These are phyloP conservation scores for Prunella fulvescens DNA, from an alignment of 2,113 vertebrate genomes.

Conservation along the genomic window DNA sequence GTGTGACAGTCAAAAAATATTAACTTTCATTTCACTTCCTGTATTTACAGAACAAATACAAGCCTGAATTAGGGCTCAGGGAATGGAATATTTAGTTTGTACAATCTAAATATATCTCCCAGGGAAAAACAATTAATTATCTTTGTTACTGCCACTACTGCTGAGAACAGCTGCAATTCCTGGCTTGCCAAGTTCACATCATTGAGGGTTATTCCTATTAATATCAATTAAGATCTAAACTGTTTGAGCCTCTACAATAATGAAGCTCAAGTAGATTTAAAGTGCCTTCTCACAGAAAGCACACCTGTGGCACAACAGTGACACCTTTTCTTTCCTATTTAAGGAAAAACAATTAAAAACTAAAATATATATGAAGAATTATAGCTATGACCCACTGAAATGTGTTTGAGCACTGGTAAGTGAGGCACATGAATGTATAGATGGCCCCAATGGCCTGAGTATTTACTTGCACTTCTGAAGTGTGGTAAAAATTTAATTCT, in stretches of 20 bases:
- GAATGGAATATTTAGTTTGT: conserved; percentile 17
- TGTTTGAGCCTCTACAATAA: conserved; percentile 5
- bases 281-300: neutral
- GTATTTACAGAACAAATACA: neutral
- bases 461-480: neutral
- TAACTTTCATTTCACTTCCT: neutral
- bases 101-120: conserved; percentile 34
- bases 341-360: neutral
- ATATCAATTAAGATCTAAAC: conserved; percentile 57
- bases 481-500: neutral
- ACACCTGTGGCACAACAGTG: neutral
- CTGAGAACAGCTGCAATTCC: conserved; percentile 56
- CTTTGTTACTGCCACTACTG: conserved; percentile 30
- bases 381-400: neutral
- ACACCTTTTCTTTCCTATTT: neutral
- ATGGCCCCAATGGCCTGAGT: neutral
- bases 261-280: neutral
- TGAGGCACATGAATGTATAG: no score
- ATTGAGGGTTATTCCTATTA: conserved; percentile 50
- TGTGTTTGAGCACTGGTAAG: fast-evolving
- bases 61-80: neutral
- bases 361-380: neutral
- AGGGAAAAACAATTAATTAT: conserved; percentile 63
- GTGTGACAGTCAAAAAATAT: neutral
- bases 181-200: conserved; percentile 34